Evolutionary conservation across 2,888 invertebrate species (phyloP).

Genomic region (Spisula subtruncata): DNA sequence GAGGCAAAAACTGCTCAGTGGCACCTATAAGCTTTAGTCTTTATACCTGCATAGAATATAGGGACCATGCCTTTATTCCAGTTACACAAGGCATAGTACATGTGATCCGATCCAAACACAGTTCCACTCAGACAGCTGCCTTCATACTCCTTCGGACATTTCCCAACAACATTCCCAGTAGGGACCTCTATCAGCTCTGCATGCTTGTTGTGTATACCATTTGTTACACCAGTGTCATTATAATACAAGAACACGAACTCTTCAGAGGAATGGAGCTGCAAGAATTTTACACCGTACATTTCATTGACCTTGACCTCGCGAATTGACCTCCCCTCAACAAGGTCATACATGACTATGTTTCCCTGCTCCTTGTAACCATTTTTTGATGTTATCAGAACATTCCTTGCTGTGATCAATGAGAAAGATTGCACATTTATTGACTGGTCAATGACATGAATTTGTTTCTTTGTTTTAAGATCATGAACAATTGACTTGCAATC

Average conservation of each 20-base stretch:
- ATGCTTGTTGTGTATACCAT: constrained; percentile 65
- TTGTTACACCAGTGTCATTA: constrained; percentile 40
- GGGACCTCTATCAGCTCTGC: constrained; percentile 63
- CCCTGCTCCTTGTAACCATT: constrained; percentile 35
- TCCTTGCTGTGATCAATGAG: constrained; percentile 51
- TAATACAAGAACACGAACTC: constrained; percentile 69
- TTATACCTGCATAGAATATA: constrained; percentile 61
- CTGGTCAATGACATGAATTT: constrained; percentile 33
- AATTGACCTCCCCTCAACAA: constrained; percentile 61
- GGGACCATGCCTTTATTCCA: constrained; percentile 40
- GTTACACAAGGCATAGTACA: constrained; percentile 57
- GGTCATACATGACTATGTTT: constrained; percentile 53
- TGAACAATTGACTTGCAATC: constrained; percentile 37
- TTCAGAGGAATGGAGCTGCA: constrained; percentile 73
- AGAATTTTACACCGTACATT: constrained; percentile 53
- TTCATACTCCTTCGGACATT: constrained; percentile 47
- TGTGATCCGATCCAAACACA: constrained; percentile 70
- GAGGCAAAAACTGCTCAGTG: too few species aligned
- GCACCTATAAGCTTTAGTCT: too few species aligned
- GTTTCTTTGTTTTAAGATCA: constrained; percentile 47
- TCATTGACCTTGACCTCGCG: constrained; percentile 54
- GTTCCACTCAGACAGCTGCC: constrained; percentile 55
- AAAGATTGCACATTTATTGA: neutral
- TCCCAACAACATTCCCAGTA: constrained; percentile 61
- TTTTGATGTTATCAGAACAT: constrained; percentile 54